Percentiles rank a stretch among this genome's conserved stretches.
These are phyloP conservation scores for Drosophila pandora DNA, from an alignment of 1,140 invertebrate genomes.

Conservation along the genomic window DNA sequence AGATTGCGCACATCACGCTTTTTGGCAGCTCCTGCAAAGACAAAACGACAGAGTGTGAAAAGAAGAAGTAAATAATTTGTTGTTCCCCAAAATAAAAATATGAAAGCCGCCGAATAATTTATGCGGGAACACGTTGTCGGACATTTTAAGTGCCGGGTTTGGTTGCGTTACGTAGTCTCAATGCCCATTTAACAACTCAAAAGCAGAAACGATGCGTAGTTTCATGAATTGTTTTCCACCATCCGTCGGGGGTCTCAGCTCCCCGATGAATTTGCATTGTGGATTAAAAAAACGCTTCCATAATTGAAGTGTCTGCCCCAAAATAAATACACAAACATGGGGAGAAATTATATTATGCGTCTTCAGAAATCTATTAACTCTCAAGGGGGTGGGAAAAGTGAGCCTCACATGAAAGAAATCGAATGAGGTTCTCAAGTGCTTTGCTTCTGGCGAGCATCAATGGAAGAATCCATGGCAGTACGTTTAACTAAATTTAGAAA, in stretches of 20 bases:
- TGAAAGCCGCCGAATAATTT: constrained; percentile 50
- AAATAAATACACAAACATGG: constrained; percentile 27
- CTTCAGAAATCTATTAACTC: constrained; percentile 44
- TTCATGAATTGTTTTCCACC: constrained; percentile 29
- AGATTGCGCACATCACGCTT: constrained; percentile 83
- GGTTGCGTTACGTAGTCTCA: constrained; percentile 10
- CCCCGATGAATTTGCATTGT: constrained; percentile 54
- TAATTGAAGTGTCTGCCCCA: constrained; percentile 68
- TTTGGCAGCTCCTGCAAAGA: constrained; percentile 82
- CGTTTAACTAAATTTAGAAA: not conserved
- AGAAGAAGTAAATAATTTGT: constrained; percentile 12
- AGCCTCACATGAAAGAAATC: constrained; percentile 20
- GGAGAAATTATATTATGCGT: constrained; percentile 65
- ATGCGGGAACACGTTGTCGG: constrained; percentile 69
- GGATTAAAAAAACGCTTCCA: constrained; percentile 70
- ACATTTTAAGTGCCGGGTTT: constrained; percentile 26
- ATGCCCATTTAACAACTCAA: constrained; percentile 56
- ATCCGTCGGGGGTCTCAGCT: constrained; percentile 9
- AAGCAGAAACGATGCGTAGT: constrained; percentile 11
- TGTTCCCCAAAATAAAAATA: constrained; percentile 7
- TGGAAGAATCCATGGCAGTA: not conserved
- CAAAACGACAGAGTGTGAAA: constrained; percentile 26
- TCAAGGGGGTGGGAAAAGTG: not conserved
- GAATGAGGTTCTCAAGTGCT: constrained; percentile 16
- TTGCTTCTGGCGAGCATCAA: not conserved